Evolutionary conservation across 1,140 invertebrate genomes (phyloP).

Genomic region (Camponotus floridanus): DNA sequence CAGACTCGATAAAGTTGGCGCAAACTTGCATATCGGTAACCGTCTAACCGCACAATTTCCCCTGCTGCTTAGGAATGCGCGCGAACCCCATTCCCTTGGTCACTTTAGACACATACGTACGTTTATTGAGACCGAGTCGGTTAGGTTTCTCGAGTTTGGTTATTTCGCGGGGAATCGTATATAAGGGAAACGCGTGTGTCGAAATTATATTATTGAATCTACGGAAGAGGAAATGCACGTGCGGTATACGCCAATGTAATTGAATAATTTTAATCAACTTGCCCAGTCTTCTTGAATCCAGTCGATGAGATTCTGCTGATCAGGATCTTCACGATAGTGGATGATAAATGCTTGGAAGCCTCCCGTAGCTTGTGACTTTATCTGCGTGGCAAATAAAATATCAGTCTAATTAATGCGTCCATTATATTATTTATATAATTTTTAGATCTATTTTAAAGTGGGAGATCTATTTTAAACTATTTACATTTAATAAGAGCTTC

Average conservation of each 20-base stretch:
- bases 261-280: constrained; percentile 74
- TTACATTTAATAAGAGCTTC: background rate
- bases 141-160: background rate
- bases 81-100: background rate
- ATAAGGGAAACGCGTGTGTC: background rate
- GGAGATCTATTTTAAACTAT: background rate
- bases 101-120: background rate
- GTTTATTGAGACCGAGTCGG: constrained; percentile 12
- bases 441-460: no score
- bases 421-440: background rate
- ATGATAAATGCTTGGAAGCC: constrained; percentile 97
- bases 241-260: background rate
- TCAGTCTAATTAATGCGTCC: constrained; percentile 21
- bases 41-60: constrained; percentile 44
- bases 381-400: constrained; percentile 86
- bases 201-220: background rate
- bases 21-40: background rate
- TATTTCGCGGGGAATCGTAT: background rate
- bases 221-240: background rate
- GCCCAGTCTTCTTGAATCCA: constrained; percentile 99
- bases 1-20: constrained; percentile 16
- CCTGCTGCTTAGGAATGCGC: constrained; percentile 17
- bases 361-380: constrained; percentile 96
- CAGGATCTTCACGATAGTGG: constrained; percentile 98
- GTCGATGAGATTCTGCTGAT: constrained; percentile 99